These are phyloP conservation scores for Rhinella marina DNA, from an alignment of 2,797 vertebrate genomes.

Conservation along the genomic window DNA sequence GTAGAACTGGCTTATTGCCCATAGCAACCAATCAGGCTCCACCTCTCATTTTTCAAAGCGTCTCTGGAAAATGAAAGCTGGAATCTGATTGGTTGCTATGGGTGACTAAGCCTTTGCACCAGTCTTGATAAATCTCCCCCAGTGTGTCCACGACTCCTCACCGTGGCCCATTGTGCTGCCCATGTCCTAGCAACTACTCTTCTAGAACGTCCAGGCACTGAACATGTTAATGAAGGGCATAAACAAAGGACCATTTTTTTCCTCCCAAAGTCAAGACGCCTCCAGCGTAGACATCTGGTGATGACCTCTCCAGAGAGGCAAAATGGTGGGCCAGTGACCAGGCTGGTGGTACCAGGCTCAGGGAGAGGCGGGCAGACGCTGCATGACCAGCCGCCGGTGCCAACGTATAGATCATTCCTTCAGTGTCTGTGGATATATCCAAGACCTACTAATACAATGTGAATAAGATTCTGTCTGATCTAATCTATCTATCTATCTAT, in stretches of 20 bases:
- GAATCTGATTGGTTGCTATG: no score
- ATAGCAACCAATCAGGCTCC: no score
- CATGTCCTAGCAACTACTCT: not conserved
- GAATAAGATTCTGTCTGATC: no score
- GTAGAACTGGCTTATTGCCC: no score
- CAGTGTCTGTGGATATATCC: not conserved
- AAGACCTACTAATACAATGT: not conserved
- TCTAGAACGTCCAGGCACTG: not conserved
- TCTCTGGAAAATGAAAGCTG: no score
- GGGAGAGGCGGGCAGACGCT: not conserved
- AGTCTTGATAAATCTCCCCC: no score
- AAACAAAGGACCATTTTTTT: conserved; percentile 31
- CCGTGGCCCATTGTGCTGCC: not conserved
- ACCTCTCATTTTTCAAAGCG: no score
- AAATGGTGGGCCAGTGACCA: not conserved
- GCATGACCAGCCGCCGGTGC: not conserved
- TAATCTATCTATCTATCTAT: no score
- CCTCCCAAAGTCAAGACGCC: not conserved
- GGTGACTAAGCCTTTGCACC: no score
- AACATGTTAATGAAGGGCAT: not conserved
- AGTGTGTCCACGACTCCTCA: not conserved
- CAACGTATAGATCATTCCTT: not conserved
- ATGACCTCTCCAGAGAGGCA: not conserved
- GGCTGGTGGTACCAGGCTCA: conserved; percentile 14
- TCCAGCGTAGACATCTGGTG: conserved; percentile 20